Conservation (phyloP, 1,140 invertebrate genomes). For the Drosophila arawakana region DNA sequence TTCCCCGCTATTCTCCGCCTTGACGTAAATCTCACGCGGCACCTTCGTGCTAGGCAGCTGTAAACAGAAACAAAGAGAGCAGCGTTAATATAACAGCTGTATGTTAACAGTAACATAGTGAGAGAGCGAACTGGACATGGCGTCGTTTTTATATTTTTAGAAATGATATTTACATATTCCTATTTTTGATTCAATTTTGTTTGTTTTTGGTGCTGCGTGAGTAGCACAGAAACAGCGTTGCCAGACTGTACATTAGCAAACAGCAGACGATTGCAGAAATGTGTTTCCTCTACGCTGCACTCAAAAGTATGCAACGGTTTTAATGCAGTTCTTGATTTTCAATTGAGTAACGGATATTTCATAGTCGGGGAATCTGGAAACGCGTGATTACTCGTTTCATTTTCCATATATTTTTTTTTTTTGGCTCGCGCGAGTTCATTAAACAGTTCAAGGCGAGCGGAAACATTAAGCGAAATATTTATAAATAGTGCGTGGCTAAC, state of each 20-base stretch:
- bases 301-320: background rate
- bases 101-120: background rate
- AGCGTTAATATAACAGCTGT: slow-evolving; percentile 17
- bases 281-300: too few relatives aligned
- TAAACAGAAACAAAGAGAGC: slow-evolving; percentile 52
- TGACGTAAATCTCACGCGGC: slow-evolving; percentile 93
- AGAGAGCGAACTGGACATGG: background rate
- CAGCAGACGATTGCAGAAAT: too few relatives aligned
- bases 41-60: slow-evolving; percentile 86
- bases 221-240: background rate
- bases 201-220: background rate
- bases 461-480: slow-evolving; percentile 74
- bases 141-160: slow-evolving; percentile 1
- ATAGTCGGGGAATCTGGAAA: too few relatives aligned
- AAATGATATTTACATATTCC: slow-evolving; percentile 15
- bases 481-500: slow-evolving; percentile 63
- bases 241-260: slow-evolving; percentile 6
- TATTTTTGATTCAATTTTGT: background rate
- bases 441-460: slow-evolving; percentile 77
- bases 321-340: background rate
- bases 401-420: background rate
- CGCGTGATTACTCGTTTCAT: too few relatives aligned
- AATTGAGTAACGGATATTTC: too few relatives aligned
- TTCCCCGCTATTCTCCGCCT: slow-evolving; percentile 92
- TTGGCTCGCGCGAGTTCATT: slow-evolving; percentile 60